A percentile compares a stretch with the other conserved stretches of the same genome.
Evolutionary conservation across 2,797 vertebrate genomes (phyloP).

Genomic region (Coregonus ussuriensis): DNA sequence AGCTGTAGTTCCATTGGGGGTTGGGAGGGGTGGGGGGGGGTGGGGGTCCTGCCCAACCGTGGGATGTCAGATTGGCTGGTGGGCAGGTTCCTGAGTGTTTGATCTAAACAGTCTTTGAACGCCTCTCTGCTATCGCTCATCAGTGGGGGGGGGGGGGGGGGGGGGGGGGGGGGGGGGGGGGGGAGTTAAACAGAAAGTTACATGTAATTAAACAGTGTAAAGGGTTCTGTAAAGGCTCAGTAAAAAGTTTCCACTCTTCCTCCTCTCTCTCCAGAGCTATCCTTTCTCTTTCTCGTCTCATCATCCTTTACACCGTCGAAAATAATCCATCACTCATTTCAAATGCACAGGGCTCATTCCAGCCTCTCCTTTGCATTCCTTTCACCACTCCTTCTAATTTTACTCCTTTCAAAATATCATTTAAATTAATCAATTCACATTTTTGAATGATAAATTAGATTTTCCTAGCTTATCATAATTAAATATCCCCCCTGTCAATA

Average conservation of each 20-base stretch:
- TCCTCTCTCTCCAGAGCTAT: not conserved
- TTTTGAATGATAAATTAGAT: slow-evolving; percentile 63
- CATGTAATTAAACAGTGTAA: not conserved
- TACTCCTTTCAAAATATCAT: slow-evolving; percentile 32
- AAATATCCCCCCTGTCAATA: slow-evolving; percentile 64
- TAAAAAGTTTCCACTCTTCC: not conserved
- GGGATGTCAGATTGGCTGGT: too few species aligned
- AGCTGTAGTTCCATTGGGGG: not conserved
- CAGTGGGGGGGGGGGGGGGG: not conserved
- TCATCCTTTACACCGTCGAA: slow-evolving; percentile 7
- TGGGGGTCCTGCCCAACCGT: too few species aligned
- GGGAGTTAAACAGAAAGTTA: too few species aligned
- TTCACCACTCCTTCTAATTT: slow-evolving; percentile 38
- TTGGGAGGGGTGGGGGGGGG: too few species aligned
- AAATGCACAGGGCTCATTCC: slow-evolving; percentile 44
- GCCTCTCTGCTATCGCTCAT: not conserved
- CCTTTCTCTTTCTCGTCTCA: not conserved
- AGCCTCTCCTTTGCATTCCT: slow-evolving; percentile 36
- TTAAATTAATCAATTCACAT: slow-evolving; percentile 70
- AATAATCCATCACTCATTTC: slow-evolving; percentile 52
- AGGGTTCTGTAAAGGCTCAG: not conserved
- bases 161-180: too few species aligned
- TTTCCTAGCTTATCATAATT: slow-evolving; percentile 72
- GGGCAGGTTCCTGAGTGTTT: not conserved
- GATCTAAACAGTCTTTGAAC: not conserved